Base-by-base conservation (phyloP, 2,113 vertebrate species). In the Alouatta palliata region DNA sequence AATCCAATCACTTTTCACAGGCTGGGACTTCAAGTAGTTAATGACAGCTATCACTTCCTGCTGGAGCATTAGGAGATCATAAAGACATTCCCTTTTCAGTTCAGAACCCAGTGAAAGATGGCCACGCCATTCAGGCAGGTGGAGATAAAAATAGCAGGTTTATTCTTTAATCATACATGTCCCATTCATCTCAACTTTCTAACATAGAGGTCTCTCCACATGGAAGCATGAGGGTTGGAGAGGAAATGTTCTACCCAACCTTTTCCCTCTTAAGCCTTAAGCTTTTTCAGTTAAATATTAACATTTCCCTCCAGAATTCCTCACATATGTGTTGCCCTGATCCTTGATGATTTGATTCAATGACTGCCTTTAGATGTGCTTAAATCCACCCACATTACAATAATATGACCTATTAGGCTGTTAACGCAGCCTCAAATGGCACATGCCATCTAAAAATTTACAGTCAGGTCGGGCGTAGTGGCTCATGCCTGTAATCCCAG, bases 131-230 rank as follows among this genome's bases (percentile, higher is more conserved):
- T 85, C 54, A 75, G 73, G 79, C 56, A 85, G 30, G 43, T 89
- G 7, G n/a, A 64, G 84, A 89, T 66, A 6, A 88, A 96, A 80
- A 80, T 86, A 77, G 27, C 54, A 73, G 52, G 84, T 96, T 87
- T 82, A 87, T 58, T 96, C 66, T 85, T 83, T 5, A 61, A 70
- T 91, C 64, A 27, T n/a, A 56, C 25, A 47, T 73, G 45, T 37
- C 35, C 70, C 66, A 5, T 90, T 89, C 47, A 35, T 52, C 25
- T 32, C 66, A 64, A 84, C 58, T 47, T 95, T 56, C 52, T 56
- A 85, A 64, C 40, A 30, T 84, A 64, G 43, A 56, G 73, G 40
- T 92, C 54, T 76, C 45, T 81, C 64, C 43, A 85, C 45, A 27
- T 75, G 80, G 8, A 64, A 95, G 54, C 35, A 37, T 75, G 73